Percentiles rank a stretch among this genome's conserved stretches.
phyloP scores from a whole-genome alignment of 2,888 invertebrate genomes.

The Napeogenes sylphis region DNA sequence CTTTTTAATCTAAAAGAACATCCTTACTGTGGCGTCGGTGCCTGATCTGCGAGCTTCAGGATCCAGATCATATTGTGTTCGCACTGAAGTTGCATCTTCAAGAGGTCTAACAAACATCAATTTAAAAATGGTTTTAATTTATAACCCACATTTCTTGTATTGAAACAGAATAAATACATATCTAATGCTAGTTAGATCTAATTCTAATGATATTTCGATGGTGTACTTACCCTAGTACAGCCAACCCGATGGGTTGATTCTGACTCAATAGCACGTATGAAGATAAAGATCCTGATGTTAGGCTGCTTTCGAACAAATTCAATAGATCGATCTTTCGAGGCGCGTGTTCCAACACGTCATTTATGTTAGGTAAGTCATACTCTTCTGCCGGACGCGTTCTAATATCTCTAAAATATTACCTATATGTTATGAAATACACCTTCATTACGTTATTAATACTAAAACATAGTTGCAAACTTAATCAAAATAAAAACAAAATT shows the following conservation, averaged over 20 bases:
- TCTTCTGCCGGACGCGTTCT: conserved; percentile 55
- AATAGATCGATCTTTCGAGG: conserved; percentile 42
- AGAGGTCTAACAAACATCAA: conserved; percentile 46
- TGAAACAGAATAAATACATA: too few relatives aligned
- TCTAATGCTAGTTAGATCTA: too few relatives aligned
- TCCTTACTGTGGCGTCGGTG: conserved; percentile 57
- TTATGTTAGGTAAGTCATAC: conserved; percentile 43
- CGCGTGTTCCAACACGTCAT: conserved; percentile 49
- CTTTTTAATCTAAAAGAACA: neutral
- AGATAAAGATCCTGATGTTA: conserved; percentile 41
- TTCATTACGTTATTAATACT: too few relatives aligned
- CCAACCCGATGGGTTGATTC: conserved; percentile 66
- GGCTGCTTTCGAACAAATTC: conserved; percentile 48
- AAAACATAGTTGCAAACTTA: too few relatives aligned
- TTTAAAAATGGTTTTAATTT: neutral
- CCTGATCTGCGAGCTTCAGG: conserved; percentile 53
- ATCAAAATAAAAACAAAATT: too few relatives aligned
- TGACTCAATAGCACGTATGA: conserved; percentile 57
- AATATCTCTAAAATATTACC: conserved; percentile 42
- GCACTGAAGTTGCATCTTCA: conserved; percentile 49
- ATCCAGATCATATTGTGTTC: conserved; percentile 57
- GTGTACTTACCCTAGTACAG: conserved; percentile 61
- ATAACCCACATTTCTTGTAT: neutral
- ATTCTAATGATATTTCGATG: too few relatives aligned
- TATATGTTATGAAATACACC: neutral